phyloP scores from a whole-genome alignment of 2,797 vertebrate species.

The Mionectes olivaceus region DNA sequence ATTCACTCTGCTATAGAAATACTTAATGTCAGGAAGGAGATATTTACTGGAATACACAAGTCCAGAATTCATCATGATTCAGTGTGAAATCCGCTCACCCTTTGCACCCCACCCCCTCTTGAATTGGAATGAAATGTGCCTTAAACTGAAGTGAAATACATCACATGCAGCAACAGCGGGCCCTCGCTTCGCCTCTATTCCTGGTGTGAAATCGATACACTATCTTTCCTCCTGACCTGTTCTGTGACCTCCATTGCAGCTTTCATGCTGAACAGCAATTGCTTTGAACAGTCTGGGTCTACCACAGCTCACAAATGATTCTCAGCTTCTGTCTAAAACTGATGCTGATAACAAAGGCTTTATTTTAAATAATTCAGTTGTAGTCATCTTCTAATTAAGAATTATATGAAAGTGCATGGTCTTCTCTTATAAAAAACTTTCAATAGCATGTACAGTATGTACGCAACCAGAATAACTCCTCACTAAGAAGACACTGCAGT shows the following conservation, averaged over 20 bases:
- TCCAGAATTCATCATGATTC: constrained; percentile 88
- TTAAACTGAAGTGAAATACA: constrained; percentile 87
- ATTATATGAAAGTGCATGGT: constrained; percentile 81
- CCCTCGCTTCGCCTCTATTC: constrained; percentile 80
- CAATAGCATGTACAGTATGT: constrained; percentile 36
- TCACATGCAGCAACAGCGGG: constrained; percentile 80
- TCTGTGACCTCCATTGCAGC: constrained; percentile 89
- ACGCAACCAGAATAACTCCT: constrained; percentile 7
- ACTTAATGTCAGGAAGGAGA: constrained; percentile 81
- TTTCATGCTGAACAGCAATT: constrained; percentile 88
- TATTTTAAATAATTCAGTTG: constrained; percentile 81
- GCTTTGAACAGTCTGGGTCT: constrained; percentile 88
- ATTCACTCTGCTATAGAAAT: constrained; percentile 75
- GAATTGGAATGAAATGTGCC: constrained; percentile 86
- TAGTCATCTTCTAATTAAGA: constrained; percentile 85
- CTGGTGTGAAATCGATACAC: constrained; percentile 91
- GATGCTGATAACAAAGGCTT: constrained; percentile 82
- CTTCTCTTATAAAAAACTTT: constrained; percentile 72
- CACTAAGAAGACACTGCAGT: background rate
- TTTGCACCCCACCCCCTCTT: constrained; percentile 82
- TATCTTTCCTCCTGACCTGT: constrained; percentile 90
- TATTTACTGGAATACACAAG: constrained; percentile 83
- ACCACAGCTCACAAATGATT: constrained; percentile 84
- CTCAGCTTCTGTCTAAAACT: constrained; percentile 83
- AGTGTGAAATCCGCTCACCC: constrained; percentile 85